Evolutionary conservation across 2,888 invertebrate genomes (phyloP), one percentile per base, ranked within the genome.

Genomic region (Athrips mouffetella): DNA sequence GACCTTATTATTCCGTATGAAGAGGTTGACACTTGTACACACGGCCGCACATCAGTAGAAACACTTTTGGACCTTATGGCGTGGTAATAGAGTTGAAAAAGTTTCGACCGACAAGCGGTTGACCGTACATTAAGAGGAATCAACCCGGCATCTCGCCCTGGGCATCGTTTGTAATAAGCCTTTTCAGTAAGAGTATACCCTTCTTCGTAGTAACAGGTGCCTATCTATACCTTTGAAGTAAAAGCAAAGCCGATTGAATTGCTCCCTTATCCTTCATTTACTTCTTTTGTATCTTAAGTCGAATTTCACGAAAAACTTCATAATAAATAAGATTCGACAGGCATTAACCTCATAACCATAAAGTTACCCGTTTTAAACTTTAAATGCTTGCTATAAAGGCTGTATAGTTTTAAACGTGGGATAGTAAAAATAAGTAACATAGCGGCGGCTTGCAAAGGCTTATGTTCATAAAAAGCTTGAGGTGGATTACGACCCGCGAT

Each of bases 1-100:
- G 58, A 67, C 70, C 60, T 65, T 63, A 62, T 65, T 63, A 62
- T 59, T 57, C 50, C 23, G 21, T 48, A 46, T 48, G 48, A 54
- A 62, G 55, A 57, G 59, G 56, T 55, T 54, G 48, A 55, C 49
- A 55, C 54, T 62, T 42, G 52, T n/a, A n/a, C n/a, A n/a, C n/a
- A n/a, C n/a, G n/a, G n/a, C n/a, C n/a, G n/a, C n/a, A n/a, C n/a
- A n/a, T n/a, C n/a, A n/a, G n/a, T n/a, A n/a, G n/a, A n/a, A n/a
- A n/a, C n/a, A n/a, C n/a, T n/a, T n/a, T n/a, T n/a, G n/a, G n/a
- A n/a, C n/a, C n/a, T n/a, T n/a, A n/a, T n/a, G n/a, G n/a, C n/a
- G n/a, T n/a, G n/a, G n/a, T n/a, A n/a, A n/a, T n/a, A n/a, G n/a
- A n/a, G n/a, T n/a, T n/a, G n/a, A n/a, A n/a, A n/a, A n/a, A n/a